Evolutionary conservation across 2,797 vertebrate species (phyloP).

Genomic region (Crypturellus tataupa): DNA sequence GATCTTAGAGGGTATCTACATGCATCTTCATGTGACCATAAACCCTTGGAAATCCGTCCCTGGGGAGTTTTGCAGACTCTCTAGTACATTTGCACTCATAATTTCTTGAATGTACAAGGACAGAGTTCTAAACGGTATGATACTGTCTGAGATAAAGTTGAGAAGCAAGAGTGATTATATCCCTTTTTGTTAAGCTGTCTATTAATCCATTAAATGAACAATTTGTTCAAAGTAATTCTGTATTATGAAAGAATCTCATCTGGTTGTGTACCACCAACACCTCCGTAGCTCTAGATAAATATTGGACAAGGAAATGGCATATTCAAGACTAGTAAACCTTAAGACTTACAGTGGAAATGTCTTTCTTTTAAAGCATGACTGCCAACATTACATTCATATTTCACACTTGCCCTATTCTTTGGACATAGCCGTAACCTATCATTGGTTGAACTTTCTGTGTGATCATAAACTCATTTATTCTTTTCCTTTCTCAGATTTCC

Average conservation of each 20-base stretch:
- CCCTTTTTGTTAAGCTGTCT: neutral
- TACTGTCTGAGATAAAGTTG: neutral
- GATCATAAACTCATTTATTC: conserved; percentile 51
- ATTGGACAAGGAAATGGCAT: neutral
- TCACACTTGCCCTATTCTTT: neutral
- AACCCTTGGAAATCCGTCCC: neutral
- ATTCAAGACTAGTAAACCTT: neutral
- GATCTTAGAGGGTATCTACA: neutral
- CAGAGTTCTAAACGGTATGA: neutral
- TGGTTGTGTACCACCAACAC: neutral
- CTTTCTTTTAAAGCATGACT: neutral
- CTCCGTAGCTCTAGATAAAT: neutral
- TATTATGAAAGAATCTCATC: neutral
- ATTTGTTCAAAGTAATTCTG: neutral
- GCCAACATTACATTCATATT: neutral
- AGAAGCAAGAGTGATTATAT: neutral
- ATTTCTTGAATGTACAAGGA: neutral
- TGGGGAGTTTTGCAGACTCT: neutral
- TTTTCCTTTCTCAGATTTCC: conserved; percentile 18
- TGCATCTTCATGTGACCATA: neutral
- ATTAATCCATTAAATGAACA: neutral
- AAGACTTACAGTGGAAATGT: neutral
- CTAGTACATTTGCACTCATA: neutral
- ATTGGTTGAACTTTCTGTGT: neutral
- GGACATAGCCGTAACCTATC: neutral